Evolutionary conservation across 2,888 invertebrate genomes (phyloP).

Genomic region (Octonoba sinensis): DNA sequence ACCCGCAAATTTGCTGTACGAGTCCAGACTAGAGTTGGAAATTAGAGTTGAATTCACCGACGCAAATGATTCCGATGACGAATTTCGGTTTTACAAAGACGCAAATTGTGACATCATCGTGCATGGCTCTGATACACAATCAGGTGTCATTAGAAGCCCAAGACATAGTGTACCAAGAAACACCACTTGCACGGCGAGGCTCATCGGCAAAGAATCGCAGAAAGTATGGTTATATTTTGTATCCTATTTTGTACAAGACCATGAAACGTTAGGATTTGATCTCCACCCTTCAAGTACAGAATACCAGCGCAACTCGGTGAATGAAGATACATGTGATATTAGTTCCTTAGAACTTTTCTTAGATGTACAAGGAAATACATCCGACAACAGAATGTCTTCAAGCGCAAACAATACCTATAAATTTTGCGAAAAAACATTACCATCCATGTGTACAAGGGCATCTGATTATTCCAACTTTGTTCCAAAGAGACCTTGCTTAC

Average conservation of each 20-base stretch:
- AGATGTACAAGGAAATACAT: conserved; percentile 13
- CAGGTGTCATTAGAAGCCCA: conserved; percentile 59
- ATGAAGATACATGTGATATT: conserved; percentile 65
- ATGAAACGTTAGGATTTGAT: conserved; percentile 49
- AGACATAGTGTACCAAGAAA: conserved; percentile 82
- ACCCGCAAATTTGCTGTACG: conserved; percentile 84
- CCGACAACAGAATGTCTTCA: background rate
- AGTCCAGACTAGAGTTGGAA: conserved; percentile 80
- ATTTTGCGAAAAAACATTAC: conserved; percentile 68
- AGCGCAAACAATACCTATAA: background rate
- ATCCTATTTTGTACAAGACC: conserved; percentile 82
- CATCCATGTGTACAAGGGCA: conserved; percentile 67
- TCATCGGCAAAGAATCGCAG: conserved; percentile 73
- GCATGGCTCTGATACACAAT: conserved; percentile 34
- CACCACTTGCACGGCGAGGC: conserved; percentile 85
- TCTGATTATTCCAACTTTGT: conserved; percentile 66
- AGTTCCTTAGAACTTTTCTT: conserved; percentile 59
- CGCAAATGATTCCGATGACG: conserved; percentile 63
- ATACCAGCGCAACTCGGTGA: background rate
- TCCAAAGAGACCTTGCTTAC: conserved; percentile 67
- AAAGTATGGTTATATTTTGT: conserved; percentile 87
- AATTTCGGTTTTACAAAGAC: conserved; percentile 66
- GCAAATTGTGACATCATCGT: conserved; percentile 54
- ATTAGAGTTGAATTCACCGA: conserved; percentile 84
- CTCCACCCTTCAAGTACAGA: conserved; percentile 55